Conservation (phyloP, 2,888 invertebrate species). For the Drosophila parthenogenetica region DNA sequence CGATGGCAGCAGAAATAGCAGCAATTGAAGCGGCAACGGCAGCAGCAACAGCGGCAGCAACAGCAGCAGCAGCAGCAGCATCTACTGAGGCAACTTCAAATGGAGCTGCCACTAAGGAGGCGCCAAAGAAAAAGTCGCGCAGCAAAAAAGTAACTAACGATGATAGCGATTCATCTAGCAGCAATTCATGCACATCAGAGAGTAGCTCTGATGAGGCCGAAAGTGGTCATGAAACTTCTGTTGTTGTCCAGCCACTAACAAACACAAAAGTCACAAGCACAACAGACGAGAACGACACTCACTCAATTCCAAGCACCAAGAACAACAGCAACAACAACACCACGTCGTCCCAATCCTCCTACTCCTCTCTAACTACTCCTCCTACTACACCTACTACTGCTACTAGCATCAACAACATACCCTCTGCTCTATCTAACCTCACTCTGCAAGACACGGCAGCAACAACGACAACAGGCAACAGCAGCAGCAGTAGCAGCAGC, state of each 20-base stretch:
- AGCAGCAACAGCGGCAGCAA: slow-evolving; percentile 62
- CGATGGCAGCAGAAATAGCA: slow-evolving; percentile 71
- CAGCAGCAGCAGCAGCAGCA: slow-evolving; percentile 24
- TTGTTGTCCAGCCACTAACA: slow-evolving; percentile 54
- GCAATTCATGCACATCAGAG: slow-evolving; percentile 67
- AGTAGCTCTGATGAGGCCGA: slow-evolving; percentile 75
- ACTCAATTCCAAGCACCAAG: slow-evolving; percentile 64
- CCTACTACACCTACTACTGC: slow-evolving; percentile 28
- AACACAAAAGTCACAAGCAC: slow-evolving; percentile 54
- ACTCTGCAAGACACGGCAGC: slow-evolving; percentile 69
- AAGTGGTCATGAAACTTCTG: slow-evolving; percentile 30
- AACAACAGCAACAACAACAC: slow-evolving; percentile 43
- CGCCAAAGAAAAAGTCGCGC: slow-evolving; percentile 73
- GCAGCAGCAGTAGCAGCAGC: slow-evolving; percentile 85
- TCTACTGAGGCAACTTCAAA: slow-evolving; percentile 27
- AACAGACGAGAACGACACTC: slow-evolving; percentile 61
- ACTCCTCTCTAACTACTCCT: slow-evolving; percentile 6
- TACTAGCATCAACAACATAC: slow-evolving; percentile 48
- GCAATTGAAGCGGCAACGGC: slow-evolving; percentile 28
- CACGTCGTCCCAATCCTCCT: not conserved
- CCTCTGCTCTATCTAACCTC: slow-evolving; percentile 79
- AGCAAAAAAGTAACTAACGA: slow-evolving; percentile 82
- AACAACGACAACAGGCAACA: slow-evolving; percentile 70
- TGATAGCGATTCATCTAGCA: slow-evolving; percentile 64
- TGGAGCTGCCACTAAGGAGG: slow-evolving; percentile 27